Base-by-base conservation (phyloP, 2,797 vertebrate species). In the Helarctos malayanus region DNA sequence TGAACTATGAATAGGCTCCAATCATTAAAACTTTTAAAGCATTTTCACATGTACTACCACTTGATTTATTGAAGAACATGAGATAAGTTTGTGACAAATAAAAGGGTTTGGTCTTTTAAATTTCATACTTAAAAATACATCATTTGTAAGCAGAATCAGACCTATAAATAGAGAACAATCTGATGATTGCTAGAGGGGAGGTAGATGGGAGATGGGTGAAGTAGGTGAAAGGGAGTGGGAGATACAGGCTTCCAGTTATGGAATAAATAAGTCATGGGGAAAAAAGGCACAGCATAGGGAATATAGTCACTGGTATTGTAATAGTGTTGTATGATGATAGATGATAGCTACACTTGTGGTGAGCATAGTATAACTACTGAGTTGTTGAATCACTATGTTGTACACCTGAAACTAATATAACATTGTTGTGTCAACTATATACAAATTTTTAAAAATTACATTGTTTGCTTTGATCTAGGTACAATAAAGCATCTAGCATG, bases 51-150 rank as follows among this genome's bases (percentile, higher is more conserved):
- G 38, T 54, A 83, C 45, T 65, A 76, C 11, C 83, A 47, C 81
- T 95, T 94, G 32, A 97, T 83, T 49, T 76, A 83, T 2, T 83
- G 29, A 95, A 97, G n/a, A 86, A 91, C 57, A 95, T 10, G 84
- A 27, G n/a, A 88, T 59, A 11, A 95, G 93, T 65, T 56, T 94
- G 54, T 65, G 52, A 89, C 29, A 94, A 85, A 84, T 29, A 73
- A 89, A 91, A 78, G 23, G 15, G 19, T 49, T 89, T 95, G 38
- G 25, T 56, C 65, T 68, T 96, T 91, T 47, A 86, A 73, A 71
- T 32, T 59, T 93, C 65, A 93, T 93, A 89, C 41, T 78, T 85
- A 92, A 89, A 96, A 96, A 69, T 81, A 57, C 23, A 27, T 49
- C 35, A 52, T 91, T 94, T 75, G 15, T 16, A 29, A 47, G 73